Conservation (phyloP, 2,113 vertebrate species). For the Zosterops hypoxanthus region DNA sequence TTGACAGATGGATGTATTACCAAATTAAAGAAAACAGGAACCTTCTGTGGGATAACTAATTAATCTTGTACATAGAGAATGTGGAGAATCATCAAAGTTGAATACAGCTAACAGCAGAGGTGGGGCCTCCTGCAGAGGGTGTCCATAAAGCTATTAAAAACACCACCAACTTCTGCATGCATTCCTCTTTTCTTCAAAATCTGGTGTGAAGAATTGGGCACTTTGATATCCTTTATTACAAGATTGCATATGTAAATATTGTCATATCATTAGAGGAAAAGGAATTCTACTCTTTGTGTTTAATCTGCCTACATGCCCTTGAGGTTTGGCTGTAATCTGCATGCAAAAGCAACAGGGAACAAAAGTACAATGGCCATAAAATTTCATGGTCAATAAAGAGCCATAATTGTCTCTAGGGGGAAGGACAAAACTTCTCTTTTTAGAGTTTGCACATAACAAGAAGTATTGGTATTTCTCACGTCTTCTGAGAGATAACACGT, state of each 20-base stretch:
- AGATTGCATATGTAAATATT: neutral
- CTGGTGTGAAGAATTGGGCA: neutral
- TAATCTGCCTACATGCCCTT: neutral
- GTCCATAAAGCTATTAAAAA: neutral
- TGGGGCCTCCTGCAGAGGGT: neutral
- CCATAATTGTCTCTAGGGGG: neutral
- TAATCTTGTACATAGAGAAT: neutral
- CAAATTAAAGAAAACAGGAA: slow-evolving; percentile 13
- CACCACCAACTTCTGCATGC: neutral
- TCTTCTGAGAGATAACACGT: neutral
- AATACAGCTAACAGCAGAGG: neutral
- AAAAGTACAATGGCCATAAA: neutral
- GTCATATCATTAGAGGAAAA: neutral
- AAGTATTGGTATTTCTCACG: neutral
- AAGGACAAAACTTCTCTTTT: neutral
- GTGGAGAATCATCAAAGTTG: neutral
- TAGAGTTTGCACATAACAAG: neutral
- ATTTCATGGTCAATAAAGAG: neutral
- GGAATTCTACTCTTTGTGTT: neutral
- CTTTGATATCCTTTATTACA: neutral
- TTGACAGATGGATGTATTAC: neutral
- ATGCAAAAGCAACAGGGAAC: neutral
- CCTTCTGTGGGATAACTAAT: neutral
- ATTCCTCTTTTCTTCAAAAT: neutral
- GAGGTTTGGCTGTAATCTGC: neutral